Conservation (phyloP, 2,113 vertebrate genomes). For the Misgurnus anguillicaudatus region DNA sequence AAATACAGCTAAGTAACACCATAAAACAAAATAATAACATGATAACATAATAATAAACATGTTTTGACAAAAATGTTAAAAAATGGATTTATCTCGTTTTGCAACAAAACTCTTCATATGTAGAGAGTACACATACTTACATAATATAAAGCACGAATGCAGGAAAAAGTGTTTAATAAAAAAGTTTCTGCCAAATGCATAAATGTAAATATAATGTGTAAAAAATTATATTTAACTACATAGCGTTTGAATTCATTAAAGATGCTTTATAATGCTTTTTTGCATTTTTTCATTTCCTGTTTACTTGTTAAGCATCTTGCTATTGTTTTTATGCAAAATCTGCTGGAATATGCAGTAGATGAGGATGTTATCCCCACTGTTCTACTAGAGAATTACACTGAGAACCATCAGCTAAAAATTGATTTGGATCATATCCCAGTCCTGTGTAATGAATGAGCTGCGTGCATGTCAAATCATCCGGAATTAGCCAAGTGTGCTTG, state of each 20-base stretch:
- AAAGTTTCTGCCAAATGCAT: no score
- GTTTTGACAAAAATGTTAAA: no score
- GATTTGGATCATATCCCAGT: constrained; percentile 12
- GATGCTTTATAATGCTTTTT: neutral
- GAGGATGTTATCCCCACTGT: neutral
- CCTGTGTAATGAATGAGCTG: neutral
- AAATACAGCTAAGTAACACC: no score
- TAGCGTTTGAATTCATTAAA: neutral
- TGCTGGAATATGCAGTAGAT: neutral
- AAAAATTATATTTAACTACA: no score
- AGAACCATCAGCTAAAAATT: constrained; percentile 3
- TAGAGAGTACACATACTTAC: no score
- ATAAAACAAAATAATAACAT: no score
- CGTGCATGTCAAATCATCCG: constrained; percentile 1
- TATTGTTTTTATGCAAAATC: constrained; percentile 11
- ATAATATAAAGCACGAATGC: no score
- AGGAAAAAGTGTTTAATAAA: no score
- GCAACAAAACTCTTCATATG: no score
- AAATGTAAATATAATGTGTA: no score
- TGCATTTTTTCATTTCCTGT: neutral
- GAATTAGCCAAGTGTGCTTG: constrained; percentile 6
- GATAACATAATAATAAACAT: no score
- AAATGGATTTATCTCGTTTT: no score
- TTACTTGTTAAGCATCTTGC: neutral
- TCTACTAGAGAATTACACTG: neutral